phyloP scores from a whole-genome alignment of 2,113 vertebrate species.

The Eclectus roratus region DNA sequence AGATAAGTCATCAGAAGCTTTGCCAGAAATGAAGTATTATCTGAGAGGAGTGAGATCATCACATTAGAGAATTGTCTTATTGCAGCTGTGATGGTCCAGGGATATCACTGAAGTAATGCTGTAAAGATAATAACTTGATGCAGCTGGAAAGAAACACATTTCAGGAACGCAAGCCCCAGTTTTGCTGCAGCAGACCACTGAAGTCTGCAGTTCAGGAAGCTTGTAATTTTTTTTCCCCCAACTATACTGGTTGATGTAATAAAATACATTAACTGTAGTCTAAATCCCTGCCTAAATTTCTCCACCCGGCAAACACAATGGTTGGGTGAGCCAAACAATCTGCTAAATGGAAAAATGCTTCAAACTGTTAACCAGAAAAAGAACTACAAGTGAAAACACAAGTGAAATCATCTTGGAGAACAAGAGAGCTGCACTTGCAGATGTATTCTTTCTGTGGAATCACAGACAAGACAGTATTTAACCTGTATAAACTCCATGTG shows the following conservation, averaged over 20 bases:
- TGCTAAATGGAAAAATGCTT: background rate
- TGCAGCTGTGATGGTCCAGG: background rate
- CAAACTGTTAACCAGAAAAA: background rate
- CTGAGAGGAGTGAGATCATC: background rate
- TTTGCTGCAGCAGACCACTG: background rate
- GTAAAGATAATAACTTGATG: background rate
- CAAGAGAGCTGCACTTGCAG: background rate
- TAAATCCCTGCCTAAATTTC: background rate
- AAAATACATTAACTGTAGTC: background rate
- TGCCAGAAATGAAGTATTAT: background rate
- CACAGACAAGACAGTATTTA: background rate
- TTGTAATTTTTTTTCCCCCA: background rate
- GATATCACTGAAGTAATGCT: background rate
- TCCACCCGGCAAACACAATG: background rate
- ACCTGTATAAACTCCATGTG: accelerated
- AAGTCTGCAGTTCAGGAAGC: background rate
- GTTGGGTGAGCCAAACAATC: background rate
- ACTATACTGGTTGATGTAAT: background rate
- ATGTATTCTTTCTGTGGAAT: background rate
- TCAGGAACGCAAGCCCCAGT: background rate
- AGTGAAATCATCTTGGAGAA: background rate
- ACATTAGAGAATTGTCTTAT: background rate
- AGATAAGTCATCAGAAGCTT: background rate
- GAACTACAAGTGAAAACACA: background rate
- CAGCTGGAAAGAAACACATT: background rate